Percentiles rank a stretch among this genome's conserved stretches.
These are phyloP conservation scores for Andricus quercusramuli DNA, from an alignment of 2,888 invertebrate species.

Conservation along the genomic window DNA sequence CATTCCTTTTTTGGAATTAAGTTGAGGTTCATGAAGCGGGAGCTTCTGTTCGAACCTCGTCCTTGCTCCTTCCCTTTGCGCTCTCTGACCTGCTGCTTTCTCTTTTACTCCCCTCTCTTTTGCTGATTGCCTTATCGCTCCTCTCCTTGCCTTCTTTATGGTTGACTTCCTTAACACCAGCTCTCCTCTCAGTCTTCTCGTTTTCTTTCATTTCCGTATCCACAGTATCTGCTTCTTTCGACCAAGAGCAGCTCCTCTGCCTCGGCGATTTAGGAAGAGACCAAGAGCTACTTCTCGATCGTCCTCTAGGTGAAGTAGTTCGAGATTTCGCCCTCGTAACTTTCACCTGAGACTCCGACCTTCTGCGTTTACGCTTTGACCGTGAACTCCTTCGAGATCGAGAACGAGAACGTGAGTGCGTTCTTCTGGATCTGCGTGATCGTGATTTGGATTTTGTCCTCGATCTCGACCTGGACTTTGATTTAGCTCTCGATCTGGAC, in stretches of 20 bases:
- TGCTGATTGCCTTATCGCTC: slow-evolving; percentile 51
- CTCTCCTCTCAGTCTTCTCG: slow-evolving; percentile 4
- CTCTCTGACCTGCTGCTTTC: background rate
- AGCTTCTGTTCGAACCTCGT: background rate
- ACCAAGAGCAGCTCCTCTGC: slow-evolving; percentile 80
- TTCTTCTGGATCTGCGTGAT: slow-evolving; percentile 62
- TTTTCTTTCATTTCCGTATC: slow-evolving; percentile 42
- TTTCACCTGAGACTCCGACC: slow-evolving; percentile 65
- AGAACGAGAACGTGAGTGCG: slow-evolving; percentile 54
- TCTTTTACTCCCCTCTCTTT: background rate
- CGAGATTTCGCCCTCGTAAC: slow-evolving; percentile 70
- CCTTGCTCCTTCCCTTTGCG: slow-evolving; percentile 7
- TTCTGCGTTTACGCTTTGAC: slow-evolving; percentile 58
- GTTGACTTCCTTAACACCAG: slow-evolving; percentile 41
- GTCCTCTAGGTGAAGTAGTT: slow-evolving; percentile 57
- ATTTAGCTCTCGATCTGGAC: slow-evolving; percentile 26
- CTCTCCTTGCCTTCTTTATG: slow-evolving; percentile 47
- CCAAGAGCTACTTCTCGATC: slow-evolving; percentile 82
- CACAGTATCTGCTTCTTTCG: slow-evolving; percentile 69
- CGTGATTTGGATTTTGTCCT: slow-evolving; percentile 50
- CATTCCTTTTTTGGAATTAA: background rate
- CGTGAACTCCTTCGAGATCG: slow-evolving; percentile 50
- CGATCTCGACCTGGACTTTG: slow-evolving; percentile 52
- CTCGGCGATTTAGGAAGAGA: slow-evolving; percentile 80
- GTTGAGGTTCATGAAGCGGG: background rate